Evolutionary conservation across 1,140 invertebrate species (phyloP), one percentile per base, ranked within the genome.

Genomic region (Drosophila bipectinata): DNA sequence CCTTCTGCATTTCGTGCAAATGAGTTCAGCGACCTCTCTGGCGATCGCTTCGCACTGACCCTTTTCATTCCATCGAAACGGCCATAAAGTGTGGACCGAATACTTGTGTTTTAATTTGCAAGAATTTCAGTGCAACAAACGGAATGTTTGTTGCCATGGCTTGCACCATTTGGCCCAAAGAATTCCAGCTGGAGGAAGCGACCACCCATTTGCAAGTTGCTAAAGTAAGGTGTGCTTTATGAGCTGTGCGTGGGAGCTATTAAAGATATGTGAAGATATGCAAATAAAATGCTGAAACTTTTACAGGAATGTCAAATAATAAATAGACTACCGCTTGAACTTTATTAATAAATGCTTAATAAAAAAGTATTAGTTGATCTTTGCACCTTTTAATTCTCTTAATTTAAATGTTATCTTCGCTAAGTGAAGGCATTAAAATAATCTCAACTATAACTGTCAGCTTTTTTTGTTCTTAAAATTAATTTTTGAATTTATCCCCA

Each of bases 1-100:
- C 26, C 28, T 9, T 12, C 49, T 58, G 67, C 64, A 61, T 15
- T 44, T 30, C 21, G 48, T 59, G 54, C 41, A 26, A 45, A 66
- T 72, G 54, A 57, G 82, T 81, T 85, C 82, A 64, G 15, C 66
- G 74, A 87, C 87, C 82, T 69, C 39, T 45, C 37, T 7, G 3
- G 7, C n/a, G 28, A 18, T 60, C 14, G 39, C 24, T 26, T 21
- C 45, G n/a, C 5, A 28, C 26, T 28, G 26, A 28, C 26, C 26
- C 26, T 6, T 28, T 28, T 51, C 7, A 8, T 32, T 18, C 49
- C 26, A 4, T 45, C 18, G 44, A 24, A 47, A 18, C n/a, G 44
- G 18, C 32, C 34, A 53, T 53, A 18, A 44, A 67, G 10, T 21
- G 39, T 32, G 61, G 45, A 18, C 71, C 57, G 48, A 67, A 59